Percentiles rank a stretch among this genome's conserved stretches.
Conservation (phyloP, 2,888 invertebrate genomes). For the Nomada hirtipes region DNA sequence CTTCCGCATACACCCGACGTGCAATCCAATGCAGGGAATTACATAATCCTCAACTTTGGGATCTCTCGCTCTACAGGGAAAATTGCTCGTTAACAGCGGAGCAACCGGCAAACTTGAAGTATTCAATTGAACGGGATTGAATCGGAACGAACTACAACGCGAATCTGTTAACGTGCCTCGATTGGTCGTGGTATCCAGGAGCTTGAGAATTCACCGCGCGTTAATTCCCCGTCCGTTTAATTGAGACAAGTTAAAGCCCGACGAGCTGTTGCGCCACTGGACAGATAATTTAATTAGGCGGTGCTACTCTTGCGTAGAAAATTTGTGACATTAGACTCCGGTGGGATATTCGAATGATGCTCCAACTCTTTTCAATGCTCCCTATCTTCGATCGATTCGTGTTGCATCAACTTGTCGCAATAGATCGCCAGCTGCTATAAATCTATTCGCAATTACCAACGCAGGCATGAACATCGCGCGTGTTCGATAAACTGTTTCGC, state of each 20-base stretch:
- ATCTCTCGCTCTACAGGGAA: not conserved
- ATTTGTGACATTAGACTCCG: too few species aligned
- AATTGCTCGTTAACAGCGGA: not conserved
- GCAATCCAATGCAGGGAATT: not conserved
- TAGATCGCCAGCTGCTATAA: slow-evolving; percentile 46
- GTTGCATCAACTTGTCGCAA: slow-evolving; percentile 28
- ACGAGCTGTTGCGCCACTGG: not conserved
- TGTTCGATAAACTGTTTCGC: slow-evolving; percentile 31
- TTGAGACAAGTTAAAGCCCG: slow-evolving; percentile 28
- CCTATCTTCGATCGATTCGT: slow-evolving; percentile 28
- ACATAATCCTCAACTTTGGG: slow-evolving; percentile 6
- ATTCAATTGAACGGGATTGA: slow-evolving; percentile 8
- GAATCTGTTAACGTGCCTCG: not conserved
- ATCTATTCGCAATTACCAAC: slow-evolving; percentile 45
- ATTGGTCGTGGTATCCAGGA: not conserved
- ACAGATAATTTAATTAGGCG: not conserved
- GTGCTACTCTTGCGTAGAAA: not conserved
- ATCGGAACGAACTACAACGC: not conserved
- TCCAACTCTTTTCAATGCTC: not conserved
- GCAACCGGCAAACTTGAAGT: not conserved
- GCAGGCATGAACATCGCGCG: slow-evolving; percentile 18
- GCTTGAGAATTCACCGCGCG: not conserved
- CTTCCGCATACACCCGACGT: too few species aligned
- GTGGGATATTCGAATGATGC: slow-evolving; percentile 9
- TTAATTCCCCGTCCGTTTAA: slow-evolving; percentile 41